Evolutionary conservation across 1,140 invertebrate species (phyloP).

Genomic region (Coelopa frigida): DNA sequence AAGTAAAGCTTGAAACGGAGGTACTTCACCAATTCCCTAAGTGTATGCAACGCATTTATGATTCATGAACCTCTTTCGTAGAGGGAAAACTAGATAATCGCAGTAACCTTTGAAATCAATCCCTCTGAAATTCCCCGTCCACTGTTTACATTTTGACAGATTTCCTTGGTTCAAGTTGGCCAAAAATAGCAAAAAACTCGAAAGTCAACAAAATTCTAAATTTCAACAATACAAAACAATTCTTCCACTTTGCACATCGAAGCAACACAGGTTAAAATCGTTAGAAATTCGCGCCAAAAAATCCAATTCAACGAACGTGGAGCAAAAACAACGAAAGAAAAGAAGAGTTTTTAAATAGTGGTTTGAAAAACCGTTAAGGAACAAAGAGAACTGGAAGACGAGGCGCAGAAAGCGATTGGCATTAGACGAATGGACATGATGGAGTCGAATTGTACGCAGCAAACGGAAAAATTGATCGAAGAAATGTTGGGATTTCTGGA

Average conservation of each 20-base stretch:
- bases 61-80: too few relatives aligned
- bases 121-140: too few relatives aligned
- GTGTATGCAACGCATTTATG: too few relatives aligned
- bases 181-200: slow-evolving; percentile 6
- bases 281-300: not conserved
- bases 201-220: slow-evolving; percentile 10
- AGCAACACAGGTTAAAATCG: slow-evolving; percentile 1
- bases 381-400: slow-evolving; percentile 1
- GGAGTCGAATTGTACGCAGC: not conserved
- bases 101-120: too few relatives aligned
- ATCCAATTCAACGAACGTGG: not conserved
- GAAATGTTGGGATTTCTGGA: slow-evolving; percentile 15
- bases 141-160: too few relatives aligned
- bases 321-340: slow-evolving; percentile 1
- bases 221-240: slow-evolving; percentile 5
- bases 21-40: too few relatives aligned
- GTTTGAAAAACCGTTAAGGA: not conserved
- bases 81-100: too few relatives aligned
- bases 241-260: not conserved
- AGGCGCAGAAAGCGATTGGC: slow-evolving; percentile 2
- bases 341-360: too few relatives aligned
- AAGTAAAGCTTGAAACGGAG: too few relatives aligned
- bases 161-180: slow-evolving; percentile 7
- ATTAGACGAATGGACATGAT: not conserved
- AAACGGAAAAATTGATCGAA: slow-evolving; percentile 13